These are phyloP conservation scores for Neelides folsomi DNA, from an alignment of 2,888 invertebrate genomes.

Conservation along the genomic window DNA sequence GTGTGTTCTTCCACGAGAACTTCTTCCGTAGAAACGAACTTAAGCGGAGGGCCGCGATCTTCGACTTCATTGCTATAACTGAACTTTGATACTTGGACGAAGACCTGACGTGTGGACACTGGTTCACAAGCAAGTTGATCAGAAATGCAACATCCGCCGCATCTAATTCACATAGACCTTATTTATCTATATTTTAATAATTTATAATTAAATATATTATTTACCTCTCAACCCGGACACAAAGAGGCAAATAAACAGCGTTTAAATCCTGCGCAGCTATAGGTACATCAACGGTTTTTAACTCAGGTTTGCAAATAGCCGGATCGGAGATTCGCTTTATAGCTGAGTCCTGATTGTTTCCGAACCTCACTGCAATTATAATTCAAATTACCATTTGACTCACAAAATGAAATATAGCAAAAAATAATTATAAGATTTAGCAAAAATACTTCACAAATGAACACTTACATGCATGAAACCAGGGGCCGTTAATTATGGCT, in stretches of 20 bases:
- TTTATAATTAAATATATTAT: background rate
- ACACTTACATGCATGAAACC: no score
- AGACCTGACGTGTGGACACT: constrained; percentile 6
- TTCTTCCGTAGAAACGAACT: constrained; percentile 8
- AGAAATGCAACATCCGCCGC: constrained; percentile 26
- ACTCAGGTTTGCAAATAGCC: constrained; percentile 19
- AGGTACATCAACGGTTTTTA: constrained; percentile 16
- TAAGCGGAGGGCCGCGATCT: constrained; percentile 1
- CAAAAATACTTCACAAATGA: no score
- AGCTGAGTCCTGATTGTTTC: no score
- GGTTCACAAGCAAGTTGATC: constrained; percentile 22
- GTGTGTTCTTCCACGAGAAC: constrained; percentile 15
- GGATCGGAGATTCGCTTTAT: background rate
- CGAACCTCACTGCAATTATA: no score
- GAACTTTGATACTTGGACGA: constrained; percentile 14
- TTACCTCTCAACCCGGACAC: constrained; percentile 16
- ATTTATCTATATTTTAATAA: background rate
- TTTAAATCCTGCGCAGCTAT: constrained; percentile 10
- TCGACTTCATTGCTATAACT: constrained; percentile 11
- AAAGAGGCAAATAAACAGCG: constrained; percentile 15
- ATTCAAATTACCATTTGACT: no score
- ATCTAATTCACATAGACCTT: constrained; percentile 12
- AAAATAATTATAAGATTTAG: no score
- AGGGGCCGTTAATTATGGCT: no score
- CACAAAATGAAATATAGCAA: no score